These are phyloP conservation scores for Oxystoma pomonae DNA, from an alignment of 2,888 invertebrate genomes.

Conservation along the genomic window DNA sequence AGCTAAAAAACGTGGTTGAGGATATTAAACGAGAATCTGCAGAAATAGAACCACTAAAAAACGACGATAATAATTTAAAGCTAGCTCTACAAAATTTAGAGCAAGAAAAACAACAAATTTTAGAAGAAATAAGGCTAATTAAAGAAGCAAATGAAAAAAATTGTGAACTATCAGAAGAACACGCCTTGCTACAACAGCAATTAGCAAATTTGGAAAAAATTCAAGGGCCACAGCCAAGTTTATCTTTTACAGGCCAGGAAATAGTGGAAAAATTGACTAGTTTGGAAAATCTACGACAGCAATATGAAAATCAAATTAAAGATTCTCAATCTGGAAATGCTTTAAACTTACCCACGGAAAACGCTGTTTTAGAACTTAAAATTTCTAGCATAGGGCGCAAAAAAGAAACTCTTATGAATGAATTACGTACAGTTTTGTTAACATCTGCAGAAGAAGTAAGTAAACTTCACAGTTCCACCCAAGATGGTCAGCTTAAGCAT, in stretches of 20 bases:
- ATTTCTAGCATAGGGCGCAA: slow-evolving; percentile 27
- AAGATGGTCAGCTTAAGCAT: slow-evolving; percentile 28
- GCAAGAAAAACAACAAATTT: slow-evolving; percentile 16
- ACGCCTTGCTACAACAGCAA: slow-evolving; percentile 23
- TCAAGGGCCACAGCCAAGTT: background rate
- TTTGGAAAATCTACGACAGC: slow-evolving; percentile 12
- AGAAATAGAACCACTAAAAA: slow-evolving; percentile 21
- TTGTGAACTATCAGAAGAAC: slow-evolving; percentile 20
- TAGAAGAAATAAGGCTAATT: slow-evolving; percentile 16
- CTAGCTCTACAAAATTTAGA: slow-evolving; percentile 24
- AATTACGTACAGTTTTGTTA: slow-evolving; percentile 23
- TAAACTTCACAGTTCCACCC: slow-evolving; percentile 19
- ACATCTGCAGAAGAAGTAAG: slow-evolving; percentile 26
- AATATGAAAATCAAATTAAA: slow-evolving; percentile 11
- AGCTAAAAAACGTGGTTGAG: slow-evolving; percentile 23
- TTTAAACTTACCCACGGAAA: slow-evolving; percentile 14
- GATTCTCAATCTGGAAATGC: background rate
- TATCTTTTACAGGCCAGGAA: slow-evolving; percentile 2
- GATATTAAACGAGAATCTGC: slow-evolving; percentile 23
- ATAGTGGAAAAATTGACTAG: slow-evolving; percentile 12
- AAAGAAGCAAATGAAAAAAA: slow-evolving; percentile 23
- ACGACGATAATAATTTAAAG: slow-evolving; percentile 24
- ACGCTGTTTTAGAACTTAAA: slow-evolving; percentile 21
- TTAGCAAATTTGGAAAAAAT: slow-evolving; percentile 19
- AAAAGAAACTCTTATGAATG: slow-evolving; percentile 24